Evolutionary conservation across 2,888 invertebrate genomes (phyloP).

Genomic region (Polyploca ridens): DNA sequence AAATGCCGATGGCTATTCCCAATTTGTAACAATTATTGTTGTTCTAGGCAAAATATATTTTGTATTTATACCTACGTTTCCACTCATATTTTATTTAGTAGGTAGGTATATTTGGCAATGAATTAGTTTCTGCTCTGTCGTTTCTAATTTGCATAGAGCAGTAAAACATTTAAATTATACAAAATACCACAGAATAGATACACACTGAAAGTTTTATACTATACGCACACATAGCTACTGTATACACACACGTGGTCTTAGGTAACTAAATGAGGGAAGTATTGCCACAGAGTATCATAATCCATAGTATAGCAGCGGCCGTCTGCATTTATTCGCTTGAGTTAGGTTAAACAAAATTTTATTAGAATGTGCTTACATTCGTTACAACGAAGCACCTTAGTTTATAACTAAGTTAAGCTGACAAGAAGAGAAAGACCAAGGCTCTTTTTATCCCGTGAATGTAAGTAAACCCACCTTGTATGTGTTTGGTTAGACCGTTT

Average conservation of each 20-base stretch:
- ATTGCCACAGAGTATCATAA: too few species aligned
- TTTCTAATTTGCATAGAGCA: slow-evolving; percentile 2
- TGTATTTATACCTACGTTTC: too few species aligned
- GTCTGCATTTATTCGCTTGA: too few species aligned
- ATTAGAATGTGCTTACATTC: too few species aligned
- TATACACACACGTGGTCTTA: not conserved
- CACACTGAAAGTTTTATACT: not conserved
- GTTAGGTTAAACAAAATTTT: too few species aligned
- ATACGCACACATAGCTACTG: not conserved
- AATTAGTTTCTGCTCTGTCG: not conserved
- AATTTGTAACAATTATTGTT: slow-evolving; percentile 7
- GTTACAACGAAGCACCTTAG: not conserved
- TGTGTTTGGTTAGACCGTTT: too few species aligned
- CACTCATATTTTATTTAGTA: not conserved
- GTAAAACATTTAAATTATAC: not conserved
- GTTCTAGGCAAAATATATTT: not conserved
- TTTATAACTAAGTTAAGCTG: too few species aligned
- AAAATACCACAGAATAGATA: not conserved
- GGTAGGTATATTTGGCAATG: not conserved
- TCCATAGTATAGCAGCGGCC: too few species aligned
- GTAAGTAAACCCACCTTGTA: too few species aligned
- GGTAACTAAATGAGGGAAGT: not conserved
- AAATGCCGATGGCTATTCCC: not conserved
- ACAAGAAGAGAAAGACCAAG: too few species aligned
- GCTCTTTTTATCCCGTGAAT: too few species aligned